Percentiles rank a stretch among this genome's conserved stretches.
Evolutionary conservation across 2,797 vertebrate genomes (phyloP).

Genomic region (Graptemys geographica): DNA sequence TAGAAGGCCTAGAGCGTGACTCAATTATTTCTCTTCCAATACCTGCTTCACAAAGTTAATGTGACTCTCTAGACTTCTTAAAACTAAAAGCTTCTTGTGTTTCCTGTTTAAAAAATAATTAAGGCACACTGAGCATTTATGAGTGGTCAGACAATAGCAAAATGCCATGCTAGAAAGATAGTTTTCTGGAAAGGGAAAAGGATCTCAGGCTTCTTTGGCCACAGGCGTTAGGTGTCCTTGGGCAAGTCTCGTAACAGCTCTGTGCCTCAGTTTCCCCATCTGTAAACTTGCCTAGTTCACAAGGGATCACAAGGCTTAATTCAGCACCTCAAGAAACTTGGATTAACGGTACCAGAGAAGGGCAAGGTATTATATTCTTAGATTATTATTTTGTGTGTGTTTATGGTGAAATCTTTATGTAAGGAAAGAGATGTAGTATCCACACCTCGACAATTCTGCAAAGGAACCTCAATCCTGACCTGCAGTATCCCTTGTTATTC

Average conservation of each 20-base stretch:
- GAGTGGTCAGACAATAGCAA: neutral
- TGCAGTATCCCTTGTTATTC: neutral
- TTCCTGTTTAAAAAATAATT: neutral
- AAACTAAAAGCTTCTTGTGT: neutral
- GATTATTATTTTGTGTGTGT: neutral
- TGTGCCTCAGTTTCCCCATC: neutral
- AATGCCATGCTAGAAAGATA: neutral
- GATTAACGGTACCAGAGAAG: neutral
- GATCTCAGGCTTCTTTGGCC: neutral
- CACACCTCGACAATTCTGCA: neutral
- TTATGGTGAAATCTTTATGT: neutral
- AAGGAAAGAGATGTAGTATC: neutral
- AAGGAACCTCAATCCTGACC: neutral
- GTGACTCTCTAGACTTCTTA: neutral
- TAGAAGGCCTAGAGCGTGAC: rapidly evolving
- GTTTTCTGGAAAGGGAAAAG: neutral
- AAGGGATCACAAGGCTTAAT: neutral
- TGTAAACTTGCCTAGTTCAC: neutral
- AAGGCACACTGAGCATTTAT: rapidly evolving
- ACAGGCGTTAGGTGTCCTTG: rapidly evolving
- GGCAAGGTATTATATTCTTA: neutral
- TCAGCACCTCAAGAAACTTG: neutral
- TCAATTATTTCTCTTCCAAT: neutral
- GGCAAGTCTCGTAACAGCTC: neutral
- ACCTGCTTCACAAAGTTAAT: neutral